Conservation (phyloP, 2,113 vertebrate species). For the Coptodon rendalli region DNA sequence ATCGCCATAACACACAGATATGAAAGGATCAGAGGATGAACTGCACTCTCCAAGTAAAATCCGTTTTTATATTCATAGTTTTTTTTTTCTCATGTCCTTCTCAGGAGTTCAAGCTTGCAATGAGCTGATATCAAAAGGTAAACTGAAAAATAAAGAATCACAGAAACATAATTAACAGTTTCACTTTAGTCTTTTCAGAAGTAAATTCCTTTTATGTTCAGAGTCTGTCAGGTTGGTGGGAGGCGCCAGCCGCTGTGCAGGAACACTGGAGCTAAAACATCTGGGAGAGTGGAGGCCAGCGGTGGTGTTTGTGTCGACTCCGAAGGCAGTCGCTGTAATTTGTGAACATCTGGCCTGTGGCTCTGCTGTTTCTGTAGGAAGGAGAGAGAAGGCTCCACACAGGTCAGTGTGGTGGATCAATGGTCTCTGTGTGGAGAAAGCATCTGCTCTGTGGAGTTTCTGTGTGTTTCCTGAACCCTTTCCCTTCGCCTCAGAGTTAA, state of each 20-base stretch:
- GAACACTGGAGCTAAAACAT: neutral
- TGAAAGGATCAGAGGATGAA: neutral
- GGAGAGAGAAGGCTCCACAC: neutral
- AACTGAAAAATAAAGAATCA: neutral
- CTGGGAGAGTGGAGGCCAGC: neutral
- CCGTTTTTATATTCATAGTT: rapidly evolving
- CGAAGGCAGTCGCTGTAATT: neutral
- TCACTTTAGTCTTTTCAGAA: neutral
- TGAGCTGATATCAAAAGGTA: neutral
- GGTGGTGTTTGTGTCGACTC: neutral
- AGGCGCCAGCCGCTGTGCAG: neutral
- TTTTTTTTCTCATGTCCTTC: neutral
- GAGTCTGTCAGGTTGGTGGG: neutral
- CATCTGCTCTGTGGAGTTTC: neutral
- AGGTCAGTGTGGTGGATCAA: neutral
- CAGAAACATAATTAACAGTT: neutral
- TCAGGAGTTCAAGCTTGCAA: neutral
- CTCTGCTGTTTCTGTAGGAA: neutral
- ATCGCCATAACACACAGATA: neutral
- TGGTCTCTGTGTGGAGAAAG: neutral
- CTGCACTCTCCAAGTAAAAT: neutral
- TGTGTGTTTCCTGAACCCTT: neutral
- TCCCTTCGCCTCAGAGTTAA: neutral
- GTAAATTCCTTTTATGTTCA: neutral
- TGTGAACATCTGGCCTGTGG: neutral